A percentile compares a stretch with the other conserved stretches of the same genome.
Conservation (phyloP, 2,888 invertebrate species). For the Carcina quercana region DNA sequence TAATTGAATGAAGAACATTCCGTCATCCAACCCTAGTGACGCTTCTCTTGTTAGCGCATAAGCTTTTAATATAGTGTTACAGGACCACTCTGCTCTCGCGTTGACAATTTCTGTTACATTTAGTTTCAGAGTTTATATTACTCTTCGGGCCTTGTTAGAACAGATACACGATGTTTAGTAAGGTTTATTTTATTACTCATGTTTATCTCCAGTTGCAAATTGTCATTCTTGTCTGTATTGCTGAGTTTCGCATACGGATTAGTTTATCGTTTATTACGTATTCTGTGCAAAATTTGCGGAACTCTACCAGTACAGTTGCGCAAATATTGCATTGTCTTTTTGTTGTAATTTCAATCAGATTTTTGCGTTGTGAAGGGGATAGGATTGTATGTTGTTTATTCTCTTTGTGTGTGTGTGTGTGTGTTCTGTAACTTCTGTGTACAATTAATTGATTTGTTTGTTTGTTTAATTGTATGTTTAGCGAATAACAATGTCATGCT, state of each 20-base stretch:
- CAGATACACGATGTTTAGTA: slow-evolving; percentile 12
- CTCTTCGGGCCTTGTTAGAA: slow-evolving; percentile 15
- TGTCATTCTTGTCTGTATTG: slow-evolving; percentile 7
- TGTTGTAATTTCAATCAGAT: too few relatives aligned
- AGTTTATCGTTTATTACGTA: slow-evolving; percentile 11
- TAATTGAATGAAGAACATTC: too few relatives aligned
- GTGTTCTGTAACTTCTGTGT: too few relatives aligned
- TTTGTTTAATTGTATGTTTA: too few relatives aligned
- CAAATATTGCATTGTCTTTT: slow-evolving; percentile 3
- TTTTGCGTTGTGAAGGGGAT: too few relatives aligned
- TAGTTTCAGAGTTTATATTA: slow-evolving; percentile 9
- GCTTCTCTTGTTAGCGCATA: slow-evolving; percentile 31
- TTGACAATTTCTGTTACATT: slow-evolving; percentile 21
- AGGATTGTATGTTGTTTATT: too few relatives aligned
- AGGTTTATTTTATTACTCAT: slow-evolving; percentile 15
- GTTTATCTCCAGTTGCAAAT: slow-evolving; percentile 8
- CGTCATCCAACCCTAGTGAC: too few relatives aligned
- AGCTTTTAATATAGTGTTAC: slow-evolving; percentile 30
- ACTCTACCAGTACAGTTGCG: too few relatives aligned
- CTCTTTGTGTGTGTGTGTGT: too few relatives aligned
- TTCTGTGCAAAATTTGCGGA: slow-evolving; percentile 2
- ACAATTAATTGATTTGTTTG: too few relatives aligned
- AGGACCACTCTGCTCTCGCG: slow-evolving; percentile 3
- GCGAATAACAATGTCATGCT: too few relatives aligned
- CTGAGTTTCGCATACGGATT: slow-evolving; percentile 5